Conservation (phyloP, 2,113 vertebrate genomes). For the Anolis carolinensis region DNA sequence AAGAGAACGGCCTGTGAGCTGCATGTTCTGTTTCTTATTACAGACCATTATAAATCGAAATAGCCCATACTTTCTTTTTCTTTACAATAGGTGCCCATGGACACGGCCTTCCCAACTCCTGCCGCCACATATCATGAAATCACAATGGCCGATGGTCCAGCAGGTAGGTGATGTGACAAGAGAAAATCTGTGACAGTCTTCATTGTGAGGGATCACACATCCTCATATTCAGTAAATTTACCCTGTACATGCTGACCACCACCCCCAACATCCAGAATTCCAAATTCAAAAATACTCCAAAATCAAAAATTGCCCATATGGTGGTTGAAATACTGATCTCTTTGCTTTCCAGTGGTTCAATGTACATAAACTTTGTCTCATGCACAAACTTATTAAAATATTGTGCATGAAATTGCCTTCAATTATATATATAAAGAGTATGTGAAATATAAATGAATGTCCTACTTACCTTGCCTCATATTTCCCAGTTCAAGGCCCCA, state of each 20-base stretch:
- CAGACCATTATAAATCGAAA: background rate
- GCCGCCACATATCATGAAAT: background rate
- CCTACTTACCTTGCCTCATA: too few relatives aligned
- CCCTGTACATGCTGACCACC: background rate
- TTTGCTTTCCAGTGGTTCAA: too few relatives aligned
- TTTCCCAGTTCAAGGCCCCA: background rate
- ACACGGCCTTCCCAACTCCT: background rate
- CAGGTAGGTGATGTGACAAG: conserved; percentile 22
- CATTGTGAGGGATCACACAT: background rate
- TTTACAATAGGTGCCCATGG: conserved; percentile 26
- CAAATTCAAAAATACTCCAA: too few relatives aligned
- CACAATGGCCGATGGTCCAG: background rate
- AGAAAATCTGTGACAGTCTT: background rate
- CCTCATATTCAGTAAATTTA: background rate
- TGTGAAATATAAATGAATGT: too few relatives aligned
- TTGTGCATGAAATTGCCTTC: too few relatives aligned
- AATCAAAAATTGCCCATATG: too few relatives aligned
- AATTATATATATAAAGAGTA: too few relatives aligned
- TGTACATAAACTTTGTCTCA: too few relatives aligned
- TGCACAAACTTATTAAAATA: too few relatives aligned
- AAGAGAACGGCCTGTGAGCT: background rate
- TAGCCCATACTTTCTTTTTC: conserved; percentile 36
- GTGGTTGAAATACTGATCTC: too few relatives aligned
- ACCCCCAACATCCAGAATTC: too few relatives aligned
- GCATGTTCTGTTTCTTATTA: background rate